Evolutionary conservation across 1,140 invertebrate species (phyloP).

Genomic region (Mamestra configurata): DNA sequence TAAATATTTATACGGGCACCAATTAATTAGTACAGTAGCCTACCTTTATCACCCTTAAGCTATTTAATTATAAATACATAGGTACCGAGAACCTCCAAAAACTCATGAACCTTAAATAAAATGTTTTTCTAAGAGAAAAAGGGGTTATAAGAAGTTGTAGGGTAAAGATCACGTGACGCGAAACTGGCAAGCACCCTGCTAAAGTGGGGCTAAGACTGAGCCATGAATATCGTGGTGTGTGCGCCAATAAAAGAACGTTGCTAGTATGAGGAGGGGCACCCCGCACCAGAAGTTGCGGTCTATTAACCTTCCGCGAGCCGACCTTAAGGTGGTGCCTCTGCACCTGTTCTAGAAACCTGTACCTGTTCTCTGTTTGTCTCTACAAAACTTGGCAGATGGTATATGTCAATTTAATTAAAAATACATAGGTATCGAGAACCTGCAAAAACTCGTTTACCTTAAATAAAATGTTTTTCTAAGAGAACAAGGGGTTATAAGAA

Average conservation of each 20-base stretch:
- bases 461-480: neutral
- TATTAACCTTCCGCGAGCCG: too few relatives aligned
- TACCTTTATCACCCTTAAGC: slow-evolving; percentile 3
- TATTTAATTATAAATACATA: neutral
- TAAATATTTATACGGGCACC: neutral
- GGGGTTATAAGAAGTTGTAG: slow-evolving; percentile 46
- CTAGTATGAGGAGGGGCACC: too few relatives aligned
- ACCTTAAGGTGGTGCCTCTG: too few relatives aligned
- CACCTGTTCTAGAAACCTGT: too few relatives aligned
- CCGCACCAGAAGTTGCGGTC: too few relatives aligned
- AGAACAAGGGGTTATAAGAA: slow-evolving; percentile 18
- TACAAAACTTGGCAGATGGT: too few relatives aligned
- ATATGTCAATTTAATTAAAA: neutral
- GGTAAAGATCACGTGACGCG: slow-evolving; percentile 48
- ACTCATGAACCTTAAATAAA: neutral
- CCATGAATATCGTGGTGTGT: slow-evolving; percentile 52
- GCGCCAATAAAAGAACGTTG: too few relatives aligned
- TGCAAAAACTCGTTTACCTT: neutral
- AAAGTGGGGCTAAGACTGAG: slow-evolving; percentile 57
- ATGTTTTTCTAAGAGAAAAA: neutral
- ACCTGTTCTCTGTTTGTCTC: too few relatives aligned
- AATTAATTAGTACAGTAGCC: neutral
- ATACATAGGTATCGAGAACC: neutral
- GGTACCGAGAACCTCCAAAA: neutral
- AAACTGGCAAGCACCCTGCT: slow-evolving; percentile 42